Conservation (phyloP, 2,888 invertebrate genomes). For the Mactromeris polynyma region DNA sequence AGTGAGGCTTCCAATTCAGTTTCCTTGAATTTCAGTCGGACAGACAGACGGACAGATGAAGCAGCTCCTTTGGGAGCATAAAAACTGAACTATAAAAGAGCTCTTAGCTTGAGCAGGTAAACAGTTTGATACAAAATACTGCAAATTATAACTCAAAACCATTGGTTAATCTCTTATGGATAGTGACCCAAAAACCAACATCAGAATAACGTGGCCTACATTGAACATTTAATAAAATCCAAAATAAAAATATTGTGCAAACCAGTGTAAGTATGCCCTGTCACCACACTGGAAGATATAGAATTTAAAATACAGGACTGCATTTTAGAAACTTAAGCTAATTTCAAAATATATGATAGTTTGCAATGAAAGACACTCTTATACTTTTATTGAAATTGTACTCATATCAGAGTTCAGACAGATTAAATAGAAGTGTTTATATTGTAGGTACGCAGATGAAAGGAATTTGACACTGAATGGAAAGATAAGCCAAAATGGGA, state of each 20-base stretch:
- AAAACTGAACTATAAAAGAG: no score
- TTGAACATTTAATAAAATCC: constrained; percentile 26
- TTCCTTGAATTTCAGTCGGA: no score
- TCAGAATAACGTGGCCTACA: not conserved
- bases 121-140: no score
- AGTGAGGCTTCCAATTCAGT: no score
- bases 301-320: not conserved
- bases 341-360: constrained; percentile 27
- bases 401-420: not conserved
- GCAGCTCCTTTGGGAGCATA: no score
- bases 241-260: constrained; percentile 14
- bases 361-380: not conserved
- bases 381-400: constrained; percentile 4
- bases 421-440: not conserved
- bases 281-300: not conserved
- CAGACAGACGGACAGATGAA: no score
- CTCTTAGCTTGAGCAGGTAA: no score
- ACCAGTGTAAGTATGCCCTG: not conserved
- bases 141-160: no score
- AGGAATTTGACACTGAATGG: not conserved
- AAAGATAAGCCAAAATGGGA: not conserved
- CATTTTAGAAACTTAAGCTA: constrained; percentile 23
- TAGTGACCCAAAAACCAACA: constrained; percentile 11
- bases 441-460: not conserved
- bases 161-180: no score